Evolutionary conservation across 2,113 vertebrate species (phyloP), one percentile per base, ranked within the genome.

Genomic region (Rhodinocichla rosea): DNA sequence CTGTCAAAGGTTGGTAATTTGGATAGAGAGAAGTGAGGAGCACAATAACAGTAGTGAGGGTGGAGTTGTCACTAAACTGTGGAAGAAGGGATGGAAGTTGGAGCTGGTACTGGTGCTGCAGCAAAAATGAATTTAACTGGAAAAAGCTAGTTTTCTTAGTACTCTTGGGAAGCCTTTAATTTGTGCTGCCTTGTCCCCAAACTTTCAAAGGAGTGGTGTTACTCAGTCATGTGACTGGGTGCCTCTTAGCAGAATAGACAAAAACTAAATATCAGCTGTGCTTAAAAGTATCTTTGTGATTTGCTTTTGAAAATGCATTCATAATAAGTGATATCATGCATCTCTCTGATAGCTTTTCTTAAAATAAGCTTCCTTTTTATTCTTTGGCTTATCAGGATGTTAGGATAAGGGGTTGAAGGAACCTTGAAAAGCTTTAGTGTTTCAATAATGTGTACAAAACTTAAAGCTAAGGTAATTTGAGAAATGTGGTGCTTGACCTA

Each of bases 401-500:
- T 83, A 59, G 23, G n/a, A 50, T 37, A 76, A 87, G 69, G 55
- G 11, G 11, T 39, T 81, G 64, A 60, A 86, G 50, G 23, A 88
- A 76, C 40, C 35, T 73, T 90, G 32, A 60, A 83, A 85, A 88
- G 42, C 55, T 59, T 68, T 45, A 75, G 15, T 73, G 47, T 88
- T 94, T 90, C 75, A 69, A 32, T 88, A 73, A 65, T 0, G 1
- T 69, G 71, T 91, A 33, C 67, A 67, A 83, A 93, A 88, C 75
- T n/a, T 94, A 71, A 84, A 75, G 81, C 56, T 70, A 57, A 90
- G 45, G 90, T 94, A 96, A 93, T 55, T 35, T 94, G 92, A 95
- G 89, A 92, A 90, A 92, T 30, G 30, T 37, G n/a, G 40, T 90
- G 33, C 68, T 88, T 96, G 92, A 93, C 89, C 92, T 94, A 20